Base-by-base conservation (phyloP, 2,797 vertebrate genomes). In the Zalophus californianus region DNA sequence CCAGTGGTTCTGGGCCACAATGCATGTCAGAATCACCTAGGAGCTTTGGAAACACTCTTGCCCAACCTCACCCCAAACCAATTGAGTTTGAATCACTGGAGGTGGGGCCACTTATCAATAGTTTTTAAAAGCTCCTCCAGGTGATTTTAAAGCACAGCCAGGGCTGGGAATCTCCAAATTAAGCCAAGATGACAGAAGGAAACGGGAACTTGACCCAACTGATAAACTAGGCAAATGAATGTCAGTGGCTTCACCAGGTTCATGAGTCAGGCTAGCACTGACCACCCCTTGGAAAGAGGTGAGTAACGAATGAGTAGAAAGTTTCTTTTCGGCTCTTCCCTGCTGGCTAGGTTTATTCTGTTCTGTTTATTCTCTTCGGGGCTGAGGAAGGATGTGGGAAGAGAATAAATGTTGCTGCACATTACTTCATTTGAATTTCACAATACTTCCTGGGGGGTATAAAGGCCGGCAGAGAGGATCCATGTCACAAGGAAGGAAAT, bases 151-250 rank as follows among this genome's bases (percentile, higher is more conserved):
- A 15, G 5, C 27, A n/a, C 29, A 23, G 18, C 7, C 56, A 58
- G 12, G 18, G 15, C 13, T 29, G 27, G 27, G 35, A 41, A 32
- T 23, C 29, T 50, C 29, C 32, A 29, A 44, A 18, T 54, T 27
- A 60, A 54, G 23, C 16, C 54, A 70, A 16, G 44, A 79, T 7
- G 35, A 5, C 21, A 66, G 56, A 72, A 80, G 15, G 64, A 80
- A 80, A n/a, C 2, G 0, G 9, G 29, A 72, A 72, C 27, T 56
- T 12, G 27, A 73, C 5, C 6, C 54, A n/a, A 2, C 0, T 62
- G 75, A 72, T 60, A 60, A 95, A 20, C 10, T 6, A 60, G 44
- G 35, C 12, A 44, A 62, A 54, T 23, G 41, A 50, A 56, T 2
- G 29, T 58, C 44, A 41, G 4, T 18, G 32, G 0, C 10, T 73